Base-by-base conservation (phyloP, 2,113 vertebrate genomes). In the Coreoperca whiteheadi region DNA sequence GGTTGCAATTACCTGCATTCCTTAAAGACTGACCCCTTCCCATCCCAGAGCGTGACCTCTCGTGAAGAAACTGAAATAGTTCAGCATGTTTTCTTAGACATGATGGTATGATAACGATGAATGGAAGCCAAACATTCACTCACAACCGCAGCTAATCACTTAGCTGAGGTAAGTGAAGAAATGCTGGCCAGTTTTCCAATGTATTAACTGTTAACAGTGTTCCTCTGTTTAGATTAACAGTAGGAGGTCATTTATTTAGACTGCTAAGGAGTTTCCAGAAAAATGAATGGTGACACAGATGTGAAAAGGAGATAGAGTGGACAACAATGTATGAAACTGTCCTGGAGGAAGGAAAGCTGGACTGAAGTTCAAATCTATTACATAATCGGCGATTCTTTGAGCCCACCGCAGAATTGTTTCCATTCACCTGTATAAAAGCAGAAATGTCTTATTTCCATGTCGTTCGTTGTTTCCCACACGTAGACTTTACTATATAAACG, bases 91-190 rank as follows among this genome's bases (percentile, higher is more conserved):
- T 43, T 32, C 25, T 43, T 82, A 28, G 70, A 82, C 59, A 71
- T 6, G 65, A 70, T 59, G 86, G 48, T 60, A 80, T 87, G 82
- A 61, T 86, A 65, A 82, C 60, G 80, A 54, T 57, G 67, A 87
- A 87, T 59, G 74, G 77, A 85, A 83, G 85, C 56, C 73, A 59
- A 79, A 87, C 67, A 81, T 51, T 73, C 34, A 43, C 51, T 67
- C 80, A 46, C 48, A 43, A 73, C 67, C 6, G 34, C 78, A 67
- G 74, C 66, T 70, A 61, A 87, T 83, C 66, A 8, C 57, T 81
- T 15, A 1, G 14, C 74, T 30, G 6, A 18, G 39, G 25, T 41
- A 41, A 67, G 41, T n/a, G 54, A 43, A 73, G 69, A 21, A 37
- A 7, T 20, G 39, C 28, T 28, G 57, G 78, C 39, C 23, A 63